These are phyloP conservation scores for Scaptomyza tumidula DNA, from an alignment of 2,888 invertebrate species.

Conservation along the genomic window DNA sequence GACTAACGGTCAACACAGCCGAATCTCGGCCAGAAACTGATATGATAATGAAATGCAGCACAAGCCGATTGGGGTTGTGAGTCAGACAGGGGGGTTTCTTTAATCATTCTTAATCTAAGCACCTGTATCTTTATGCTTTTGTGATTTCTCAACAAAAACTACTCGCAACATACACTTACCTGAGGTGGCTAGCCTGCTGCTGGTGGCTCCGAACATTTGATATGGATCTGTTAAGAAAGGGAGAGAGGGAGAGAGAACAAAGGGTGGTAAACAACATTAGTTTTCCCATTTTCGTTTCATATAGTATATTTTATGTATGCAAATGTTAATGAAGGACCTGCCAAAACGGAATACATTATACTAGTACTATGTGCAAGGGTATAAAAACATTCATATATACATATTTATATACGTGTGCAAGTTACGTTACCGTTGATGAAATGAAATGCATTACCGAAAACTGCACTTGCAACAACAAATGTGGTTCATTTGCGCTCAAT, in stretches of 20 bases:
- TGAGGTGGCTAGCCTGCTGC: slow-evolving; percentile 97
- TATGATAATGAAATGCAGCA: slow-evolving; percentile 78
- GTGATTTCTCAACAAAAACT: slow-evolving; percentile 63
- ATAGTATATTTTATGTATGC: slow-evolving; percentile 47
- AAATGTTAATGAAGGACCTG: slow-evolving; percentile 75
- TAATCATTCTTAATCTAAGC: slow-evolving; percentile 74
- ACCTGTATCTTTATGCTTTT: slow-evolving; percentile 82
- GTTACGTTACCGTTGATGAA: slow-evolving; percentile 76
- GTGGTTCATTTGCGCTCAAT: slow-evolving; percentile 65
- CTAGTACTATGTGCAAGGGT: neutral
- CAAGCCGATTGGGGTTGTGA: neutral
- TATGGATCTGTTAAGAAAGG: slow-evolving; percentile 92
- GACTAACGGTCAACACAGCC: slow-evolving; percentile 55
- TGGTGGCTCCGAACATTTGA: slow-evolving; percentile 98
- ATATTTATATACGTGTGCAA: slow-evolving; percentile 37
- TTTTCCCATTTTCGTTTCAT: slow-evolving; percentile 9
- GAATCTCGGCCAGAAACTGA: slow-evolving; percentile 76
- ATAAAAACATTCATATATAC: slow-evolving; percentile 8
- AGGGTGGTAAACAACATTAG: slow-evolving; percentile 55
- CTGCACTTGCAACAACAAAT: slow-evolving; percentile 45
- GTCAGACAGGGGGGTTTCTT: slow-evolving; percentile 5
- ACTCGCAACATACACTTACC: slow-evolving; percentile 86
- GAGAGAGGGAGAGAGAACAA: neutral
- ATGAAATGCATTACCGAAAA: slow-evolving; percentile 73
- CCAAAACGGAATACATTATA: slow-evolving; percentile 66